Evolutionary conservation across 2,888 invertebrate genomes (phyloP), one percentile per base, ranked within the genome.

Genomic region (Aphidoletes aphidimyza): DNA sequence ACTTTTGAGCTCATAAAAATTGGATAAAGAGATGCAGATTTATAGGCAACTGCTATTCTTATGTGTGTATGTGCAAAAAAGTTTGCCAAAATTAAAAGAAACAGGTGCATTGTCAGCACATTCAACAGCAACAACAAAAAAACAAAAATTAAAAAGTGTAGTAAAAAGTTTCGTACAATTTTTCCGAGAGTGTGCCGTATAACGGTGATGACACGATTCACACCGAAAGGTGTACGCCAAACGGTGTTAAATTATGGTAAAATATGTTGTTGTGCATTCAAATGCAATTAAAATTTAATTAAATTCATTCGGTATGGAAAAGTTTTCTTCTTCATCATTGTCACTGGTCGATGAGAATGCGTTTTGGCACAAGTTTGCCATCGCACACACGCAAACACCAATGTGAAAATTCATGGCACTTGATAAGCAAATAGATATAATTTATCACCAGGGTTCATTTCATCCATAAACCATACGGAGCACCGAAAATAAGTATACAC

Each of bases 201-300:
- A 69, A 69, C 30, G 1, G 17, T 30, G n/a, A 30, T 54, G 54
- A 54, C 54, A 54, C 26, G 17, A 2, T n/a, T 5, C 5, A 30
- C 11, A 14, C 69, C 30, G 30, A 69, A 5, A 3, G 30, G 3
- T 11, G 26, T 14, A 14, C 69, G 30, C 14, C 30, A 17, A 69
- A 6, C 30, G 69, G 69, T 69, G 69, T 69, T 69, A 69, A 69
- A 30, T 69, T 69, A 69, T 69, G 69, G 17, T 69, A 34, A 69
- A 69, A 69, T 69, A 69, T 69, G 69, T 69, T 69, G 34, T 69
- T 69, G 26, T 69, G 69, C 69, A 69, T 69, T 69, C 34, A 69
- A 69, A 69, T 69, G 69, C 69, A 69, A 69, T 69, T 69, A 69
- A 69, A 69, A 69, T 69, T 69, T 69, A 69, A 69, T 69, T 69